Conservation (phyloP, 2,797 vertebrate genomes). For the Margarornis squamiger region DNA sequence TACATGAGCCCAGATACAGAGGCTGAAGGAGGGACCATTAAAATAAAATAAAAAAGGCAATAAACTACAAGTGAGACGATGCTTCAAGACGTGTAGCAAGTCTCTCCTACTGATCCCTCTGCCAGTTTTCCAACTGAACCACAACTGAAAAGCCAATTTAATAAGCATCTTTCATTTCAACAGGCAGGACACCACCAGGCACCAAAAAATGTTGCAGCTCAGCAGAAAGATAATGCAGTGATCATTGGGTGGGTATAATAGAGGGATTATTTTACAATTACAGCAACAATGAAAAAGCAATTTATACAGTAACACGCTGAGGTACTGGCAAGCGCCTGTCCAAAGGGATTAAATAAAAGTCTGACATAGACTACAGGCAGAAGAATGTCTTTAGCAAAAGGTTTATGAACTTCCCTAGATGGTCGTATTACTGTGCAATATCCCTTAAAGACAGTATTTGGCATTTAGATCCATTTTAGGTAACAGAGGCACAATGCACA, state of each 20-base stretch:
- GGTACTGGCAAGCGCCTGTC: slow-evolving; percentile 6
- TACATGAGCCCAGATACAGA: not conserved
- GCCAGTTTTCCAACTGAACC: not conserved
- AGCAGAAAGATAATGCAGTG: slow-evolving; percentile 26
- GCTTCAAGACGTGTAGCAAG: not conserved
- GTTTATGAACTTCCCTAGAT: not conserved
- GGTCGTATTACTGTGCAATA: not conserved
- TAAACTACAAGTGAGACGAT: not conserved
- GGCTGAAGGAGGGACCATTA: not conserved
- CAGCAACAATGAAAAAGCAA: slow-evolving; percentile 47
- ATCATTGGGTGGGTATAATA: not conserved
- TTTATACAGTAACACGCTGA: slow-evolving; percentile 9
- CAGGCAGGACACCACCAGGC: not conserved
- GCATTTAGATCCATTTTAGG: not conserved
- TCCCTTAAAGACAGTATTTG: not conserved
- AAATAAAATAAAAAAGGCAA: not conserved
- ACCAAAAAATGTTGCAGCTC: not conserved
- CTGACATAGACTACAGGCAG: not conserved
- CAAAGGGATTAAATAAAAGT: slow-evolving; percentile 21
- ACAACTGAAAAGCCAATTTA: slow-evolving; percentile 2
- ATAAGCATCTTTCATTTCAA: slow-evolving; percentile 4
- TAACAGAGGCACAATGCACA: not conserved
- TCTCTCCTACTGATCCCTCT: not conserved
- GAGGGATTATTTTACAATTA: slow-evolving; percentile 48
- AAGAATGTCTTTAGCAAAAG: not conserved